Evolutionary conservation across 2,888 invertebrate species (phyloP).

Genomic region (Hecatera dysodea): DNA sequence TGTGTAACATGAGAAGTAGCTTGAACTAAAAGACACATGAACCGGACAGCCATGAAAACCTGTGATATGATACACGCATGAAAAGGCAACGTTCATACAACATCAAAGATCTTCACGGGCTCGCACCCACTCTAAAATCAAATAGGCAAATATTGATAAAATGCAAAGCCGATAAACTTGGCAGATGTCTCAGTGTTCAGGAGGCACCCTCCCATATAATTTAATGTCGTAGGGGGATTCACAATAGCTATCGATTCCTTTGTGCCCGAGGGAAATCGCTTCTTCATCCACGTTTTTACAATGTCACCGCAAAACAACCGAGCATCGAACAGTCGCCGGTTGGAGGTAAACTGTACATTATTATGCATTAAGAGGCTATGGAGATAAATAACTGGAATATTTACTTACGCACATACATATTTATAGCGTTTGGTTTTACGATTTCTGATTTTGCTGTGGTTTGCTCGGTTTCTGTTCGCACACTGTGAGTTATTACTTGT

Average conservation of each 20-base stretch:
- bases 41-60: conserved; percentile 14
- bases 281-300: conserved; percentile 76
- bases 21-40: conserved; percentile 23
- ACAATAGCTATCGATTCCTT: conserved; percentile 87
- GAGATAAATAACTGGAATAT: conserved; percentile 61
- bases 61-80: conserved; percentile 22
- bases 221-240: conserved; percentile 84
- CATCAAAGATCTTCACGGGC: conserved; percentile 59
- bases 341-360: conserved; percentile 63
- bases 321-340: conserved; percentile 56
- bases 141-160: conserved; percentile 87
- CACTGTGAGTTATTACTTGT: conserved; percentile 24
- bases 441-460: conserved; percentile 35
- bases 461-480: conserved; percentile 27
- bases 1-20: neutral
- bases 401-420: conserved; percentile 63
- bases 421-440: conserved; percentile 50
- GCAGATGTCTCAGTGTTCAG: conserved; percentile 82
- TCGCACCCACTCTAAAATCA: conserved; percentile 77
- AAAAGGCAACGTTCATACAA: conserved; percentile 42
- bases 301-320: conserved; percentile 77
- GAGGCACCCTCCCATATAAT: conserved; percentile 83
- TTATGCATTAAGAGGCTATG: conserved; percentile 60
- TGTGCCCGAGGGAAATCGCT: conserved; percentile 80
- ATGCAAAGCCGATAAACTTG: conserved; percentile 82